A percentile compares a stretch with the other conserved stretches of the same genome.
phyloP scores from a whole-genome alignment of 2,113 vertebrate species.

The Platysteira castanea region DNA sequence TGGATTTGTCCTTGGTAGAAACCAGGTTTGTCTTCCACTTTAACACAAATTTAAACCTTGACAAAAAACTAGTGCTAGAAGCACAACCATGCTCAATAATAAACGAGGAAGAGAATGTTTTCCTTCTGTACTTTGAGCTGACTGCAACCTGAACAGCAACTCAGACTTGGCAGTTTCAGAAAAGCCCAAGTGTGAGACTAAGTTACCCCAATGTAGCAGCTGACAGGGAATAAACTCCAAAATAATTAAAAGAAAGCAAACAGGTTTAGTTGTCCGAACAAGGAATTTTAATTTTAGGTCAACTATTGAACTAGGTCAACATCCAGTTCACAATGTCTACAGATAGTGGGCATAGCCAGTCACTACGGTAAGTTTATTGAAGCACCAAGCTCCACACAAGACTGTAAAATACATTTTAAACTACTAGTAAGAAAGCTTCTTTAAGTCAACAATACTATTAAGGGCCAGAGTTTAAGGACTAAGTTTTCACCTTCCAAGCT shows the following conservation, averaged over 20 bases:
- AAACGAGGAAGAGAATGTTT: neutral
- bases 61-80: neutral
- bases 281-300: conserved; percentile 71
- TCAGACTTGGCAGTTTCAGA: neutral
- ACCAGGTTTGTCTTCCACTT: neutral
- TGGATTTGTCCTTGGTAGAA: neutral
- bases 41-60: neutral
- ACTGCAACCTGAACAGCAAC: neutral
- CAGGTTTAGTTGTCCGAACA: conserved; percentile 67
- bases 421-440: conserved; percentile 69
- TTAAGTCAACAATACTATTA: conserved; percentile 67
- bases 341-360: conserved; percentile 69
- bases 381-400: conserved; percentile 69
- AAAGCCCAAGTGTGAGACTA: conserved; percentile 16
- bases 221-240: conserved; percentile 58
- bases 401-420: conserved; percentile 69
- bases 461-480: conserved; percentile 65
- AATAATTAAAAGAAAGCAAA: conserved; percentile 70
- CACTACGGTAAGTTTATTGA: conserved; percentile 69
- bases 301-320: conserved; percentile 70
- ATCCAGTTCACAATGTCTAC: conserved; percentile 69
- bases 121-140: neutral
- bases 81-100: neutral
- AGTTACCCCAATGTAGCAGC: conserved; percentile 15
- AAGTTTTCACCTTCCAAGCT: conserved; percentile 62